These are phyloP conservation scores for Brachionus plicatilis DNA, from an alignment of 1,140 invertebrate species.

Conservation along the genomic window DNA sequence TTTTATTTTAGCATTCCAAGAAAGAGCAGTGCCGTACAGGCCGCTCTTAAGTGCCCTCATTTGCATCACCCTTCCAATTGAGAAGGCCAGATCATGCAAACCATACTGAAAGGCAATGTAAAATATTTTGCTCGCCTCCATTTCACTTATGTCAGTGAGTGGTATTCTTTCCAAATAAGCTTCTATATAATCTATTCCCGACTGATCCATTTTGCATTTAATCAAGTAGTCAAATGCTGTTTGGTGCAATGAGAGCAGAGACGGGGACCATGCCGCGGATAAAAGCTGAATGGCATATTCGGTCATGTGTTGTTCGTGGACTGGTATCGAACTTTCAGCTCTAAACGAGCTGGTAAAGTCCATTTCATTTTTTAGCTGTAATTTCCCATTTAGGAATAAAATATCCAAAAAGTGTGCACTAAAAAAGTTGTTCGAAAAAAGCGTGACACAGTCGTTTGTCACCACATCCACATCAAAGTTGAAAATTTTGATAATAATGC, in stretches of 20 bases:
- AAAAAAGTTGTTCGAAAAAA: conserved; percentile 30
- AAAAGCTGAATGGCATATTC: conserved; percentile 5
- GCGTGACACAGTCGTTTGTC: not conserved
- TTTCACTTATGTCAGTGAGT: not conserved
- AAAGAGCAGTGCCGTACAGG: not conserved
- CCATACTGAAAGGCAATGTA: conserved; percentile 22
- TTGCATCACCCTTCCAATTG: conserved; percentile 30
- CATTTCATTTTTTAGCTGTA: conserved; percentile 16
- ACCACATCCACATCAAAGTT: conserved; percentile 8
- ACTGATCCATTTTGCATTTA: not conserved
- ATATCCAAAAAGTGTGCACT: conserved; percentile 24
- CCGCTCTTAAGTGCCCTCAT: not conserved
- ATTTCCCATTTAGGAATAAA: conserved; percentile 14
- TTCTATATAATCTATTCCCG: not conserved
- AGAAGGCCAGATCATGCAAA: conserved; percentile 35
- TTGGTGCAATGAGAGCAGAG: not conserved
- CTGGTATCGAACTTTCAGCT: not conserved
- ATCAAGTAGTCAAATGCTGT: conserved; percentile 37
- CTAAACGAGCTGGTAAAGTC: not conserved
- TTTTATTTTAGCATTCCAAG: conserved; percentile 33
- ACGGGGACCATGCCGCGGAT: not conserved
- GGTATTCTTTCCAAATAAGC: conserved; percentile 15
- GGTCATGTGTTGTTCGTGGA: conserved; percentile 20
- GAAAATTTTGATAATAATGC: not conserved
- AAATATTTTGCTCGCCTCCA: not conserved